Evolutionary conservation across 53 echinoderm and acorn worm genomes (phyloP).

Genomic region (Patiria pectinifera): DNA sequence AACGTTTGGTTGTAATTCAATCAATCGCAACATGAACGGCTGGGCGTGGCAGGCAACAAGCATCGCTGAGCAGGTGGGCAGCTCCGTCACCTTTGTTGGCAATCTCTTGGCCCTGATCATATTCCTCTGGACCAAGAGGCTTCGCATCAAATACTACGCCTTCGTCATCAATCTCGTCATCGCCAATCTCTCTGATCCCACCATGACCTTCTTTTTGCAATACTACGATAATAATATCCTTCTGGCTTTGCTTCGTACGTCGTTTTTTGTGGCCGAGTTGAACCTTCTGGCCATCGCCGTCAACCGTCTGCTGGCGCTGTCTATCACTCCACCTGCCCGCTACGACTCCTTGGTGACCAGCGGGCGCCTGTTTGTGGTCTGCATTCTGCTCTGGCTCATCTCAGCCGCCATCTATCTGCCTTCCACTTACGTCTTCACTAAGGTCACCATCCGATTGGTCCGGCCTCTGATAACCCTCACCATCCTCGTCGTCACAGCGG

Average conservation of each 20-base stretch:
- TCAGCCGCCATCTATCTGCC: background rate
- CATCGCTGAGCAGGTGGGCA: no score
- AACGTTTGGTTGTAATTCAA: no score
- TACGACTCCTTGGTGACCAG: background rate
- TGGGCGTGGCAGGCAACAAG: conserved; percentile 1
- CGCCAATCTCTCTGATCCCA: no score
- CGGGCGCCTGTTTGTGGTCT: background rate
- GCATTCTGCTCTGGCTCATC: background rate
- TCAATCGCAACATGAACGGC: background rate
- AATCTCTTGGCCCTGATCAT: no score
- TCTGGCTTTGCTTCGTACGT: background rate
- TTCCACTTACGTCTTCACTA: background rate
- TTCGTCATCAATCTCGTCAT: no score
- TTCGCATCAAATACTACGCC: no score
- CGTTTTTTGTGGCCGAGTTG: conserved; percentile 2
- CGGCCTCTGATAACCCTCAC: background rate
- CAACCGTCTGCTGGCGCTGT: background rate
- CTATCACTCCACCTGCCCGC: background rate
- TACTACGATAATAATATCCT: no score
- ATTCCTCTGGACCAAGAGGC: no score
- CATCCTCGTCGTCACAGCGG: background rate
- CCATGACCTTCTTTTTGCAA: no score
- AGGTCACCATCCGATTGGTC: background rate
- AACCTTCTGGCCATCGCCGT: conserved; percentile 6
- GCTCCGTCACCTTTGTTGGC: no score